Evolutionary conservation across 1,140 invertebrate species (phyloP), one percentile per base, ranked within the genome.

Genomic region (Trichogramma pretiosum): DNA sequence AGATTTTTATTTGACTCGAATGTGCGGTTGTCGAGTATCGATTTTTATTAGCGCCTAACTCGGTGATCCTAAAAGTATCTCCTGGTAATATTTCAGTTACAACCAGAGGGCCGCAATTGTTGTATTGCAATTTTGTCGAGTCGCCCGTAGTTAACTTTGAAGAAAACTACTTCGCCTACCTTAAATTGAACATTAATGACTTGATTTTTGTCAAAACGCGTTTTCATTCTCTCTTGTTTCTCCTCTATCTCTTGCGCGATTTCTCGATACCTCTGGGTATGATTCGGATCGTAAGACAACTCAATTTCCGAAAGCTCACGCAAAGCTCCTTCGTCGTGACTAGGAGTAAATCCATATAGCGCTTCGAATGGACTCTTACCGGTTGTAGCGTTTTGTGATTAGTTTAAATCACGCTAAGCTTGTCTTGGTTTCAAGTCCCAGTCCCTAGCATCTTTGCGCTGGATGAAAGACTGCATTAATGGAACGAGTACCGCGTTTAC

Each of bases 81-180:
- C 55, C 38, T 1, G 53, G 55, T 19, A 62, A 35, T 8, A 58
- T 46, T 35, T 56, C 44, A 13, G 38, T 41, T 4, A 64, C 46
- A 14, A 52, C 46, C 48, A 64, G 60, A 8, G 56, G 56, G 13
- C 57, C 56, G n/a, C 48, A 39, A 30, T 50, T 56, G 14, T 40
- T 53, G 1, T 16, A 1, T 24, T 54, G 49, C 18, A 61, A 42
- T 36, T 61, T 61, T 0, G 54, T 54, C 10, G 56, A 58, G 10
- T 51, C 52, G 0, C 58, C 56, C 0, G 54, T 56, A 1, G 53
- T 46, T 51, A 18, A 43, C 26, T 32, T 49, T 36, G 9, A 62
- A 34, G 13, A 51, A 53, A 8, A 60, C 55, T 14, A 59, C 45
- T 26, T 59, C 58, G 11, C 55, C 58, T 16, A 44, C 22, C 1